Evolutionary conservation across 2,888 invertebrate species (phyloP).

Genomic region (Panzeria rudis): DNA sequence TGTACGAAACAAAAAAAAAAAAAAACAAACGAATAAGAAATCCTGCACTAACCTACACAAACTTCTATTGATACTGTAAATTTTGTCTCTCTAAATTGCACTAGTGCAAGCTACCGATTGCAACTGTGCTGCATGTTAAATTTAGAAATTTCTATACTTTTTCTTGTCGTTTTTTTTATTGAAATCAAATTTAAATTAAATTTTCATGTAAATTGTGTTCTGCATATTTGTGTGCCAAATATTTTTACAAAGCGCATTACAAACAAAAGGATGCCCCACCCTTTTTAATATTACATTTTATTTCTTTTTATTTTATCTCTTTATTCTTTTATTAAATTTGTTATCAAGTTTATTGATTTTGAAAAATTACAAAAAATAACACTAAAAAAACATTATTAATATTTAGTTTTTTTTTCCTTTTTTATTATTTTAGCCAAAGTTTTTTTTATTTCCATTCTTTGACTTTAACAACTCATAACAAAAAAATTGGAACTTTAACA

Average conservation of each 20-base stretch:
- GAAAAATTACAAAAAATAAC: constrained; percentile 5
- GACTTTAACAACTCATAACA: not conserved
- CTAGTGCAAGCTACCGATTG: too few species aligned
- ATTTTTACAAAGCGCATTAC: not conserved
- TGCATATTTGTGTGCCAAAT: constrained; percentile 5
- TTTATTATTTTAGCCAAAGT: constrained; percentile 10
- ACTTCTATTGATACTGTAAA: too few species aligned
- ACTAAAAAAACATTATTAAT: constrained; percentile 5
- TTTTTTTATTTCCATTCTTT: not conserved
- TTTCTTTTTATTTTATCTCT: not conserved
- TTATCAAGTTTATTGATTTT: constrained; percentile 52
- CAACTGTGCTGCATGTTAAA: not conserved
- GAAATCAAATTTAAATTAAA: constrained; percentile 5
- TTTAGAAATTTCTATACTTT: not conserved
- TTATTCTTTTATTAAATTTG: constrained; percentile 19
- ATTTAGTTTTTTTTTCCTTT: constrained; percentile 2
- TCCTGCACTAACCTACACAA: too few species aligned
- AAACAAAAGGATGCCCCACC: constrained; percentile 48
- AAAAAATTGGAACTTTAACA: constrained; percentile 16
- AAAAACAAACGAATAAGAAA: too few species aligned
- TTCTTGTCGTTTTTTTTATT: not conserved
- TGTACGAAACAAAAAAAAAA: too few species aligned
- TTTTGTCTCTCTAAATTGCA: too few species aligned
- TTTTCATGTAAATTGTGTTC: constrained; percentile 1
- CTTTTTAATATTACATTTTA: constrained; percentile 3